Conservation (phyloP, 1,140 invertebrate species). For the Drosophila mauritiana region DNA sequence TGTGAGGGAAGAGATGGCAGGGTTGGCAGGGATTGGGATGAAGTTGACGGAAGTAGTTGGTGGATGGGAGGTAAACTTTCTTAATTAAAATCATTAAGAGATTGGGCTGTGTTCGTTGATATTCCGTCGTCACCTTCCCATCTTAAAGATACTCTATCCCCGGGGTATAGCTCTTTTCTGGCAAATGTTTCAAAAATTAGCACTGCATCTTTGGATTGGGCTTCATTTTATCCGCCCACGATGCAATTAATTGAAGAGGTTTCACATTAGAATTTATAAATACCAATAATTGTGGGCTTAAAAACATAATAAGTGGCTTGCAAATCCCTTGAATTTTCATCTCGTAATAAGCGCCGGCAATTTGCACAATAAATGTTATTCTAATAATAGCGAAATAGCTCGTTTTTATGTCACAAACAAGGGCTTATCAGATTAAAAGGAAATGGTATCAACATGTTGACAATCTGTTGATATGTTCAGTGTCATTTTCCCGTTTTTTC, state of each 20-base stretch:
- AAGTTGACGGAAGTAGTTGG: too few species aligned
- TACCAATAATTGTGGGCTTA: not conserved
- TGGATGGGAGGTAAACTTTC: slow-evolving; percentile 44
- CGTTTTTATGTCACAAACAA: not conserved
- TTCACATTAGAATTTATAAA: not conserved
- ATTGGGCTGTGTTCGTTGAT: slow-evolving; percentile 17
- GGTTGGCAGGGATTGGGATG: not conserved
- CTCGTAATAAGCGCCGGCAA: not conserved
- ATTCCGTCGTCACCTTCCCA: slow-evolving; percentile 3
- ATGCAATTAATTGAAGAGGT: not conserved
- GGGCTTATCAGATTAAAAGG: not conserved
- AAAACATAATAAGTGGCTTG: not conserved
- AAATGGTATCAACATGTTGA: not conserved
- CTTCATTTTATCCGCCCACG: too few species aligned
- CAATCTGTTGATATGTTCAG: not conserved
- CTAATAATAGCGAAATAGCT: not conserved
- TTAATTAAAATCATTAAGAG: slow-evolving; percentile 62
- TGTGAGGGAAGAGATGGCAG: slow-evolving; percentile 23
- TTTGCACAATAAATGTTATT: not conserved
- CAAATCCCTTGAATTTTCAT: not conserved
- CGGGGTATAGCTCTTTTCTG: not conserved
- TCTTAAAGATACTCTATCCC: too few species aligned
- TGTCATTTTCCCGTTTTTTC: not conserved
- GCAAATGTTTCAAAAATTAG: not conserved
- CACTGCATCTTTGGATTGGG: too few species aligned